These are phyloP conservation scores for Pristiophorus japonicus DNA, from an alignment of 2,113 vertebrate genomes.

Conservation along the genomic window DNA sequence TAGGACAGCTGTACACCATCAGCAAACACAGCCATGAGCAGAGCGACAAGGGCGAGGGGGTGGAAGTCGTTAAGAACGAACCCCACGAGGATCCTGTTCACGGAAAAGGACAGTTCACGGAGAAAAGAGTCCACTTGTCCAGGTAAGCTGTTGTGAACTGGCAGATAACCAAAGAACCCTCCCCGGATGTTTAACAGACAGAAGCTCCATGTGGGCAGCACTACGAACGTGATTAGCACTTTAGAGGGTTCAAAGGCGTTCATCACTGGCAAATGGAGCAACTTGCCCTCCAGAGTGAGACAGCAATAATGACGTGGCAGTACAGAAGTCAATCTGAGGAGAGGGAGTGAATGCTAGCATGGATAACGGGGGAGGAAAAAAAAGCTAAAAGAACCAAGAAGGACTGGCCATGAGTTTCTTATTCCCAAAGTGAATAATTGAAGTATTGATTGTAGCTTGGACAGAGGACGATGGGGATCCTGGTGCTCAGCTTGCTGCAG, in stretches of 20 bases:
- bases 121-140: slow-evolving; percentile 81
- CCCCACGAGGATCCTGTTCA: slow-evolving; percentile 67
- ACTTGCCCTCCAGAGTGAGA: neutral
- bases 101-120: slow-evolving; percentile 74
- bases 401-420: neutral
- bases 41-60: slow-evolving; percentile 76
- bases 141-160: slow-evolving; percentile 56
- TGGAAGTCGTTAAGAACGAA: slow-evolving; percentile 79
- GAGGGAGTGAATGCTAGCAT: neutral
- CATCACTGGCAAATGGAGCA: neutral
- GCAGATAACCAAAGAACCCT: neutral
- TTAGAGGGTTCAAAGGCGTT: neutral
- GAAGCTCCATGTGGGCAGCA: neutral
- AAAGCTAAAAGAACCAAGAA: neutral
- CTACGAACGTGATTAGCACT: neutral
- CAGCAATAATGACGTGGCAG: neutral
- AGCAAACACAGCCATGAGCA: slow-evolving; percentile 85
- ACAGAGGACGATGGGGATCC: too few relatives aligned
- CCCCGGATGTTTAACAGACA: neutral
- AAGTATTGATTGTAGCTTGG: neutral
- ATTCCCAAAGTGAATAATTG: too few relatives aligned
- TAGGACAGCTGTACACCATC: slow-evolving; percentile 90
- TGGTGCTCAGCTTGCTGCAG: neutral
- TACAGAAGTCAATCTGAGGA: neutral
- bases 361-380: neutral